phyloP scores from a whole-genome alignment of 2,797 vertebrate genomes.

The Scolopax bukidnonensis region DNA sequence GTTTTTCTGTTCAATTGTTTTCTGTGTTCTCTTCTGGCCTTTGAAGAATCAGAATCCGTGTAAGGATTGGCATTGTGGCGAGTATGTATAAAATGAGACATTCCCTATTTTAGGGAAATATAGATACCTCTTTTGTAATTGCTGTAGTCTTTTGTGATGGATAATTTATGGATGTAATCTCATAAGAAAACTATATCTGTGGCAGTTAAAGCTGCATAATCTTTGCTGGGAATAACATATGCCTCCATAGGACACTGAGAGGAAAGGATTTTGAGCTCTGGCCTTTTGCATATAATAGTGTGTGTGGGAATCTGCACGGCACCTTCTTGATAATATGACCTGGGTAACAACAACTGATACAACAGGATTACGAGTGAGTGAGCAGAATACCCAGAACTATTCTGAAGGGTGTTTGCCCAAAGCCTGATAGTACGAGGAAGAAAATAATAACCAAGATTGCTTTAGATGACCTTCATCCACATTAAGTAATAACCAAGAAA shows the following conservation, averaged over 20 bases:
- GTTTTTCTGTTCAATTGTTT: neutral
- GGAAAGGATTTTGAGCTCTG: neutral
- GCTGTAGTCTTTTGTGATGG: neutral
- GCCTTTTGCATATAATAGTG: neutral
- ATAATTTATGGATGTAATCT: neutral
- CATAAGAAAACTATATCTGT: neutral
- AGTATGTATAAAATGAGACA: neutral
- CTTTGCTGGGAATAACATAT: neutral
- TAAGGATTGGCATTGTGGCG: neutral
- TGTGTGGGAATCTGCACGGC: neutral
- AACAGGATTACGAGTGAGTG: neutral
- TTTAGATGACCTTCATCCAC: neutral
- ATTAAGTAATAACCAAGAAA: neutral
- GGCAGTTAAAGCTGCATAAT: neutral
- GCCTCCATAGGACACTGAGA: neutral
- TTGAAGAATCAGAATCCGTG: neutral
- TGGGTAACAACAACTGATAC: neutral
- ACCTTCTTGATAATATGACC: neutral
- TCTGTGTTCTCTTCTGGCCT: neutral
- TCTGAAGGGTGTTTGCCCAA: neutral
- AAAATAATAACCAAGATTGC: neutral
- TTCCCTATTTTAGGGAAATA: neutral
- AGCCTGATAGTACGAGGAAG: neutral
- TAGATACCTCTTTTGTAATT: neutral
- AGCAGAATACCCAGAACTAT: neutral